phyloP scores from a whole-genome alignment of 1,140 invertebrate species.

The Eriocheir sinensis region DNA sequence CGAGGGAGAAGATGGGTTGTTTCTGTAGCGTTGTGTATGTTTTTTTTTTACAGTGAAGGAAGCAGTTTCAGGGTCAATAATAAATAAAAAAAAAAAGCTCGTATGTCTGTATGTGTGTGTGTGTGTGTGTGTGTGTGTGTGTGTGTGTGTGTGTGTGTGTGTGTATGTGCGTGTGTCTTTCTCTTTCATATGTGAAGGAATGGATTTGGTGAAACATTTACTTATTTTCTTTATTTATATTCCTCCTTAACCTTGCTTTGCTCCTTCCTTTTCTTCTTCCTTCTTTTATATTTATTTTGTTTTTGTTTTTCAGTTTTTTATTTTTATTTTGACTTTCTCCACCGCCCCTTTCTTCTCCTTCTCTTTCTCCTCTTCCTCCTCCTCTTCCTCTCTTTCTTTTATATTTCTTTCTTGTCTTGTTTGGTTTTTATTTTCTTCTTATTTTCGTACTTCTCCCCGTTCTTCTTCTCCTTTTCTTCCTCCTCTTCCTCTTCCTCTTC shows the following conservation, averaged over 20 bases:
- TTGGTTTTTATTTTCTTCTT: too few species aligned
- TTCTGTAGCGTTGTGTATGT: not conserved
- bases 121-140: slow-evolving; percentile 40
- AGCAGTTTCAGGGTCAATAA: too few species aligned
- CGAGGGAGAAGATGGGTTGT: not conserved
- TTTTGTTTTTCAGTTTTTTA: not conserved
- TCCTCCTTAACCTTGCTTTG: not conserved
- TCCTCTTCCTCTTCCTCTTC: too few species aligned
- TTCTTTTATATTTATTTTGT: not conserved
- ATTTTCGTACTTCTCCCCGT: too few species aligned
- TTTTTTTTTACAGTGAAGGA: too few species aligned
- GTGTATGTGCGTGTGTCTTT: not conserved
- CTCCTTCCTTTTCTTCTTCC: not conserved
- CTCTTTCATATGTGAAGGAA: not conserved
- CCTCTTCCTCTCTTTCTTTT: too few species aligned
- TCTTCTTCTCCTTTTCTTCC: too few species aligned
- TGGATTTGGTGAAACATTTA: not conserved
- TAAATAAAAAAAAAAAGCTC: too few species aligned
- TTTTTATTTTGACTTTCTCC: not conserved
- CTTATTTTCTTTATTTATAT: not conserved
- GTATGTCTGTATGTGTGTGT: not conserved
- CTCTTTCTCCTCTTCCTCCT: not conserved
- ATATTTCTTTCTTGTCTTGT: too few species aligned
- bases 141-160: slow-evolving; percentile 5
- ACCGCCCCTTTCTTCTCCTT: not conserved